Base-by-base conservation (phyloP, 1,140 invertebrate genomes). In the Doryteuthis pealeii region DNA sequence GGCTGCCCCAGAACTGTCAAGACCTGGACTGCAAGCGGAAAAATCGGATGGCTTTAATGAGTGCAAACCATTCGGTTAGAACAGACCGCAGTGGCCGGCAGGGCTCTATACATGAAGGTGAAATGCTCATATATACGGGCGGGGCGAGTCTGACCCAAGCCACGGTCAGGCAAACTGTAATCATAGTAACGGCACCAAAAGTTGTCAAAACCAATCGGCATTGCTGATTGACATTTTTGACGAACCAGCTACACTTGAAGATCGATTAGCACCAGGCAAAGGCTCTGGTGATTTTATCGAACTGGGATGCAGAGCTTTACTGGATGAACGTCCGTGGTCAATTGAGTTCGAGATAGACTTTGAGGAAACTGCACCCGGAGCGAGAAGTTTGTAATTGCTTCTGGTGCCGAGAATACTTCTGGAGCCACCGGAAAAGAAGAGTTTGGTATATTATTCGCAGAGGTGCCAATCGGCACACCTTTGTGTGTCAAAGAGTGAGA, bases 141-240 rank as follows among this genome's bases (percentile, higher is more conserved):
- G 33, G 15, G 72, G 8, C 26, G 43, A 65, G 18, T 76, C 40
- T n/a, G 65, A 30, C 82, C 80, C 18, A 86, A 72, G n/a, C 84
- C 84, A 32, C 84, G 76, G 49, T 86, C 84, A 69, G 84, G 84
- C 35, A 86, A 73, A 72, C 78, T 83, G 68, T 86, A 86, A 69
- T 86, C 82, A 74, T 86, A 86, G 1, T 80, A 76, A 15, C 71
- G 30, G 31, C 78, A 32, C n/a, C 70, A 74, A 74, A 74, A 75
- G 26, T 81, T 81, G 33, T 80, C 77, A 74, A 78, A 73, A n/a
- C 73, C 35, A 32, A 76, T 58, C 14, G 75, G 73, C 10, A 70
- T 69, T 35, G 71, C 68, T 18, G 28, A 73, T n/a, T 70, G 72
- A 70, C 66, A 54, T 73, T 40, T 66, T 66, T 71, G 69, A 73